These are phyloP conservation scores for Halocynthia roretzi DNA, from an alignment of 23 tunicate genomes.

Conservation along the genomic window DNA sequence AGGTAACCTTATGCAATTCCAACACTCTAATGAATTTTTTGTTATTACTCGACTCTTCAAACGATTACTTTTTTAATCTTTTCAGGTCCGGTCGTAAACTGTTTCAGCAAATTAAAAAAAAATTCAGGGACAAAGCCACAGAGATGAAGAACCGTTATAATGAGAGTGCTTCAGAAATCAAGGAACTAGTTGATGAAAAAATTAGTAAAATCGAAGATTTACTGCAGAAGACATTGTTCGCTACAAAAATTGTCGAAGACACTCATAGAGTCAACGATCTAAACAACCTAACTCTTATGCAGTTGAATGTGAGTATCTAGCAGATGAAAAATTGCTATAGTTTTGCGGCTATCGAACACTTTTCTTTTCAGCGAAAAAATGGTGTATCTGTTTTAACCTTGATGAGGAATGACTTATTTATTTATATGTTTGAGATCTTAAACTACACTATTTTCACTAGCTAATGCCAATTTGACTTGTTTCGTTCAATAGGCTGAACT, in stretches of 20 bases:
- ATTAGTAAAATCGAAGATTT: conserved; percentile 7
- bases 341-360: too few relatives aligned
- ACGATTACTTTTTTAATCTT: too few relatives aligned
- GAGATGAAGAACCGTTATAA: conserved; percentile 7
- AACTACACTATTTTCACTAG: too few relatives aligned
- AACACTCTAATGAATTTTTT: background rate
- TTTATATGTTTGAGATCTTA: too few relatives aligned
- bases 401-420: too few relatives aligned
- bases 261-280: conserved; percentile 27
- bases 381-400: too few relatives aligned
- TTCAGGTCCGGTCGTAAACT: conserved; percentile 3
- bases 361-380: too few relatives aligned
- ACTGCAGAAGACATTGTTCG: background rate
- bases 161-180: background rate
- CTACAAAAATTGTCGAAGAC: background rate
- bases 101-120: background rate
- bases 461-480: too few relatives aligned
- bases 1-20: background rate
- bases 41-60: background rate
- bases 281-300: conserved; percentile 41
- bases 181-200: background rate
- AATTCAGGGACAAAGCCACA: conserved; percentile 11
- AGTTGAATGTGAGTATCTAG: conserved; percentile 29
- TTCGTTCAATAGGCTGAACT: conserved; percentile 9
- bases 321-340: background rate